A percentile compares a stretch with the other conserved stretches of the same genome.
phyloP scores from a whole-genome alignment of 2,888 invertebrate genomes.

The Sisyra nigra region DNA sequence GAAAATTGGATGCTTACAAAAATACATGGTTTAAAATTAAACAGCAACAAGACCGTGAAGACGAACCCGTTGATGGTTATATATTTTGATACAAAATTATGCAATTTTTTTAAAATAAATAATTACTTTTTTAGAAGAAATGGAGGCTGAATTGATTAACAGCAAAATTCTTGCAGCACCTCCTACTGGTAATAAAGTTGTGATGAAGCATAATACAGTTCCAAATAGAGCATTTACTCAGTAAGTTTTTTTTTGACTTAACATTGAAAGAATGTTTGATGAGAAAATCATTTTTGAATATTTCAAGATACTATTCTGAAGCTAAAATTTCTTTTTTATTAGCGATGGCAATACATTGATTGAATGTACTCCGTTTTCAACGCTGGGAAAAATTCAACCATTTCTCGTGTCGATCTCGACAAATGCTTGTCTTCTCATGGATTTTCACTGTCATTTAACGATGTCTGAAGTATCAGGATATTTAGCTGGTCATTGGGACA shows the following conservation, averaged over 20 bases:
- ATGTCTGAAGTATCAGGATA: constrained; percentile 93
- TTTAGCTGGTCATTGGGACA: constrained; percentile 88
- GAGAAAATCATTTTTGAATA: too few relatives aligned
- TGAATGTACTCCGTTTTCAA: constrained; percentile 75
- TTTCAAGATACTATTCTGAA: too few relatives aligned
- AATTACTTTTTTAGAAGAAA: constrained; percentile 23
- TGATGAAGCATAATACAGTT: constrained; percentile 62
- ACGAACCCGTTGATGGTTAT: constrained; percentile 14
- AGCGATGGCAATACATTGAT: constrained; percentile 84
- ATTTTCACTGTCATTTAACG: constrained; percentile 89
- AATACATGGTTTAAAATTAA: constrained; percentile 63
- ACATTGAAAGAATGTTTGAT: too few relatives aligned
- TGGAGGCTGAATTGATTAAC: constrained; percentile 39
- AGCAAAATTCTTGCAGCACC: constrained; percentile 29
- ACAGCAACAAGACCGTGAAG: constrained; percentile 24
- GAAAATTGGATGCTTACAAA: constrained; percentile 78
- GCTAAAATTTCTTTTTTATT: too few relatives aligned
- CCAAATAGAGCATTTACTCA: constrained; percentile 60
- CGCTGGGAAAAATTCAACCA: constrained; percentile 81
- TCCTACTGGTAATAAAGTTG: constrained; percentile 41
- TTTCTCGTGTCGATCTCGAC: constrained; percentile 77
- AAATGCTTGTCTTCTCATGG: constrained; percentile 73
- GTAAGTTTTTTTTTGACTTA: constrained; percentile 33
- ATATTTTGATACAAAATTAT: not conserved
- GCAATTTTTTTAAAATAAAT: constrained; percentile 2